phyloP scores from a whole-genome alignment of 2,113 vertebrate species.

The Pygathrix nemaeus region DNA sequence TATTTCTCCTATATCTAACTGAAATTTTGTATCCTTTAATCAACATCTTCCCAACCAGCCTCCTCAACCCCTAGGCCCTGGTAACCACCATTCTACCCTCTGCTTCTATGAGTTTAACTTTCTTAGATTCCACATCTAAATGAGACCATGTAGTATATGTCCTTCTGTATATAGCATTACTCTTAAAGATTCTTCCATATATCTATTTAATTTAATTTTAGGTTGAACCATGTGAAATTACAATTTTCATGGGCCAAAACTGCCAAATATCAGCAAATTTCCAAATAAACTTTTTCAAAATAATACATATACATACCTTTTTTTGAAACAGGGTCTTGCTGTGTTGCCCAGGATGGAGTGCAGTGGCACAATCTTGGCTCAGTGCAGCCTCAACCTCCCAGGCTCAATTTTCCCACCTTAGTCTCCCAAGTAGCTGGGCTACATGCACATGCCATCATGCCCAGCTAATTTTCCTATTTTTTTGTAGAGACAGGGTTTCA shows the following conservation, averaged over 20 bases:
- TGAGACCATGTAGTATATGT: not conserved
- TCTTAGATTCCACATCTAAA: not conserved
- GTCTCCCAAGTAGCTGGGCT: too few species aligned
- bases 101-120: not conserved
- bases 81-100: not conserved
- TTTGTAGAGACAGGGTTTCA: too few species aligned
- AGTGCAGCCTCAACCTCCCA: too few species aligned
- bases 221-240: not conserved
- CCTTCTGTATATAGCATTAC: not conserved
- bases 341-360: too few species aligned
- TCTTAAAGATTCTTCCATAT: not conserved
- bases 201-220: constrained; percentile 9
- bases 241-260: not conserved
- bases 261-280: not conserved
- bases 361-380: too few species aligned
- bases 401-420: too few species aligned
- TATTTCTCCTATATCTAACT: not conserved
- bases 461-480: too few species aligned
- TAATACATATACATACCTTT: not conserved
- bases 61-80: not conserved
- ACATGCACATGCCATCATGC: too few species aligned
- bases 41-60: not conserved
- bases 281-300: constrained; percentile 14
- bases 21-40: not conserved
- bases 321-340: too few species aligned